Conservation (phyloP, 35 echinoderm and acorn worm species). For the Strongylocentrotus purpuratus region DNA sequence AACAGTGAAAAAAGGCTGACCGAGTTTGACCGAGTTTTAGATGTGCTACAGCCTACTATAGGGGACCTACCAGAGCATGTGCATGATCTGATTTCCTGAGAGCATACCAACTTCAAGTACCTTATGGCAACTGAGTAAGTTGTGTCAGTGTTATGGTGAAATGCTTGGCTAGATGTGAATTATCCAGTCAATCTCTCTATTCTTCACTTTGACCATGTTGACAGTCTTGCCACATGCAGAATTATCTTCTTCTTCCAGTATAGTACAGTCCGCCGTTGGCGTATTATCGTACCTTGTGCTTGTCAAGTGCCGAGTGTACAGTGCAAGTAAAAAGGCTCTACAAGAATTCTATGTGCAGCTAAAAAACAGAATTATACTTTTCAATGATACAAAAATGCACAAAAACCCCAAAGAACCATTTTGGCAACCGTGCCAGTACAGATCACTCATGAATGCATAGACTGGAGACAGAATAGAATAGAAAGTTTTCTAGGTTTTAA, state of each 20-base stretch:
- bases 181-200: neutral
- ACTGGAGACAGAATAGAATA: neutral
- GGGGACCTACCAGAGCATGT: neutral
- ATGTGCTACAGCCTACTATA: neutral
- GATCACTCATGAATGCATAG: no score
- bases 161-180: neutral
- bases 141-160: neutral
- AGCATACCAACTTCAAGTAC: neutral
- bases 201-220: neutral
- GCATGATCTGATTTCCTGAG: neutral
- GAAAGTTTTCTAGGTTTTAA: neutral
- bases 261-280: no score
- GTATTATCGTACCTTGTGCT: no score
- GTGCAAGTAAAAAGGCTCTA: no score
- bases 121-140: neutral
- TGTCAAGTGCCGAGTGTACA: no score
- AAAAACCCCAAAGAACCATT: no score
- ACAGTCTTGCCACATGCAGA: neutral
- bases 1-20: neutral
- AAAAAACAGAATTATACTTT: neutral
- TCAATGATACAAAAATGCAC: no score
- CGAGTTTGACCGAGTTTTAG: no score
- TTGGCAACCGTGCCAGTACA: no score
- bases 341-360: no score
- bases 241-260: neutral